Conservation (phyloP, 2,888 invertebrate genomes). For the Monochamus alternatus region DNA sequence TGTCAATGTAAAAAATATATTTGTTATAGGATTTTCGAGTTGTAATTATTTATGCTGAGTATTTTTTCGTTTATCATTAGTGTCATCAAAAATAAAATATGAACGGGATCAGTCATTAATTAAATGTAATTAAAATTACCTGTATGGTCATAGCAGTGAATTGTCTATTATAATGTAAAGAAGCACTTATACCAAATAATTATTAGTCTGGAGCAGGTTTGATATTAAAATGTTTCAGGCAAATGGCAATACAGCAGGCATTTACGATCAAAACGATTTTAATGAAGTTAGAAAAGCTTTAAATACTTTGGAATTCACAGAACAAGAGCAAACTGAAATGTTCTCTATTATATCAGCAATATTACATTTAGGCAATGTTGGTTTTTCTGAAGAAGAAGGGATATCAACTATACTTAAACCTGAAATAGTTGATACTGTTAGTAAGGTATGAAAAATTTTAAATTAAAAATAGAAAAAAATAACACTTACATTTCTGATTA, state of each 20-base stretch:
- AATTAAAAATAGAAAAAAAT: too few relatives aligned
- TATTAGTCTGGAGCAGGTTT: neutral
- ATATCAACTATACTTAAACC: constrained; percentile 79
- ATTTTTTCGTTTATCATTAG: too few relatives aligned
- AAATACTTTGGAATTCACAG: constrained; percentile 83
- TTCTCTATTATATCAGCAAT: constrained; percentile 89
- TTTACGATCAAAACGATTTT: constrained; percentile 81
- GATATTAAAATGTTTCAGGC: constrained; percentile 64
- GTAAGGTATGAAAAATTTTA: constrained; percentile 75
- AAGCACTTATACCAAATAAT: too few relatives aligned
- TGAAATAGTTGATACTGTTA: constrained; percentile 78
- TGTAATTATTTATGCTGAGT: too few relatives aligned
- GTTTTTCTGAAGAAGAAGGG: constrained; percentile 83
- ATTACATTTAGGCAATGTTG: constrained; percentile 90
- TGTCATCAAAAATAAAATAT: too few relatives aligned
- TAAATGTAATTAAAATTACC: too few relatives aligned
- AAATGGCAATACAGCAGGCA: constrained; percentile 72
- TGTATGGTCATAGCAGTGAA: too few relatives aligned
- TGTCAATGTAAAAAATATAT: too few relatives aligned
- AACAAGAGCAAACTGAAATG: constrained; percentile 82
- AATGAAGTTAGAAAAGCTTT: constrained; percentile 81
- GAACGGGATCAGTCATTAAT: too few relatives aligned
- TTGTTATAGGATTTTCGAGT: too few relatives aligned
- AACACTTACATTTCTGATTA: neutral
- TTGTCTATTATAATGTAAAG: too few relatives aligned